Evolutionary conservation across 2,113 vertebrate species (phyloP).

Genomic region (Taurulus bubalis): DNA sequence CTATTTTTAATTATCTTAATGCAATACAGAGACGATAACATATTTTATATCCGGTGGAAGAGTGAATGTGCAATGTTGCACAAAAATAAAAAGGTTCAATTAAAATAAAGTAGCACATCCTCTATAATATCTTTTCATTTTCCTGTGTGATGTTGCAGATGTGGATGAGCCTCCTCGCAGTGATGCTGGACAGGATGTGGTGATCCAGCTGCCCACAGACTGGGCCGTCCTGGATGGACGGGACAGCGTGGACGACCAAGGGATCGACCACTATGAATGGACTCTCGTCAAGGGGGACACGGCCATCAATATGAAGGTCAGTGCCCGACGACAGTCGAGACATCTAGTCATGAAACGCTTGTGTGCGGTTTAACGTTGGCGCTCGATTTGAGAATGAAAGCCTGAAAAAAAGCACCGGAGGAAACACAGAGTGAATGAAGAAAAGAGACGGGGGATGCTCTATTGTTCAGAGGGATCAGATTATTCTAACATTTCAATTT

Average conservation of each 20-base stretch:
- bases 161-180: slow-evolving; percentile 89
- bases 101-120: not conserved
- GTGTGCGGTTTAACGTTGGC: not conserved
- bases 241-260: slow-evolving; percentile 91
- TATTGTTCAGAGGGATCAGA: not conserved
- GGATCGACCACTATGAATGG: slow-evolving; percentile 91
- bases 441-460: not conserved
- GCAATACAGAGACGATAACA: not conserved
- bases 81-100: not conserved
- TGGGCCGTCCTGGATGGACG: slow-evolving; percentile 92
- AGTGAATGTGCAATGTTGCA: not conserved
- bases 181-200: slow-evolving; percentile 91
- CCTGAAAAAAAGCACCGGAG: not conserved
- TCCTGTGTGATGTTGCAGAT: slow-evolving; percentile 65
- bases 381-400: not conserved
- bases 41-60: not conserved
- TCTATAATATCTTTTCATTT: not conserved
- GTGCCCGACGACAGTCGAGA: not conserved
- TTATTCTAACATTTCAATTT: slow-evolving; percentile 26
- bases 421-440: not conserved
- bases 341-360: not conserved
- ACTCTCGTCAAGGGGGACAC: slow-evolving; percentile 88
- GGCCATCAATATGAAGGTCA: slow-evolving; percentile 91
- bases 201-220: slow-evolving; percentile 92
- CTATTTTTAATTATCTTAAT: not conserved